Conservation (phyloP, 2,888 invertebrate species). For the Salpingus planirostris region DNA sequence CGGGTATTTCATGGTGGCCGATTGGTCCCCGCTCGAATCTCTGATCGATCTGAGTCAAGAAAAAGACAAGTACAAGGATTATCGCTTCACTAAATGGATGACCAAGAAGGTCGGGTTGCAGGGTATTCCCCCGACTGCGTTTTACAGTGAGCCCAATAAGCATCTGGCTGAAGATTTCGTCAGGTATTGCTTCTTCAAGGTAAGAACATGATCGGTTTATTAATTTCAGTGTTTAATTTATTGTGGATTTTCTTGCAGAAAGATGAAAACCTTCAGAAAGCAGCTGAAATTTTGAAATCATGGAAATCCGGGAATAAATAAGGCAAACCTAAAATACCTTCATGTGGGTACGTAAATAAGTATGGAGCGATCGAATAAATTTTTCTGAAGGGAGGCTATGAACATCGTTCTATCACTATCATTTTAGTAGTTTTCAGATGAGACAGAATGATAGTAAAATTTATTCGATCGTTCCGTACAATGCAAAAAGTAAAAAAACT, state of each 20-base stretch:
- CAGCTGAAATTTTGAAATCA: slow-evolving; percentile 54
- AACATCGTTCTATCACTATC: no score
- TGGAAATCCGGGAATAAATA: slow-evolving; percentile 45
- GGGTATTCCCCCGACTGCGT: slow-evolving; percentile 90
- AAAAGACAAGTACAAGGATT: slow-evolving; percentile 70
- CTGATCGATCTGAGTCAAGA: slow-evolving; percentile 64
- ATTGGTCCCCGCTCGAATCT: slow-evolving; percentile 68
- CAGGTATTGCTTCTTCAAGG: slow-evolving; percentile 92
- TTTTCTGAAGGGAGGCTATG: no score
- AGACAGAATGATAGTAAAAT: no score
- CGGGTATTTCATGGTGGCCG: slow-evolving; percentile 95
- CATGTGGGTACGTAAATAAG: no score
- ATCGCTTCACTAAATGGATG: slow-evolving; percentile 93
- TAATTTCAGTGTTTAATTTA: slow-evolving; percentile 3
- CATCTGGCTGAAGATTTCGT: slow-evolving; percentile 75
- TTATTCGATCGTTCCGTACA: no score
- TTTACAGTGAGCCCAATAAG: slow-evolving; percentile 77
- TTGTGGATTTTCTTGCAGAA: slow-evolving; percentile 50
- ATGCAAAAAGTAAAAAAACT: no score
- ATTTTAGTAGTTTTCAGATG: no score
- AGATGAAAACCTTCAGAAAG: slow-evolving; percentile 62
- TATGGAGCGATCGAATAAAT: no score
- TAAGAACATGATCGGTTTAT: slow-evolving; percentile 28
- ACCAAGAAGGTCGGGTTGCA: slow-evolving; percentile 86
- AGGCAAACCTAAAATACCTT: no score